Evolutionary conservation across 1,140 invertebrate species (phyloP), one percentile per base, ranked within the genome.

Genomic region (Brachionus koreanus): DNA sequence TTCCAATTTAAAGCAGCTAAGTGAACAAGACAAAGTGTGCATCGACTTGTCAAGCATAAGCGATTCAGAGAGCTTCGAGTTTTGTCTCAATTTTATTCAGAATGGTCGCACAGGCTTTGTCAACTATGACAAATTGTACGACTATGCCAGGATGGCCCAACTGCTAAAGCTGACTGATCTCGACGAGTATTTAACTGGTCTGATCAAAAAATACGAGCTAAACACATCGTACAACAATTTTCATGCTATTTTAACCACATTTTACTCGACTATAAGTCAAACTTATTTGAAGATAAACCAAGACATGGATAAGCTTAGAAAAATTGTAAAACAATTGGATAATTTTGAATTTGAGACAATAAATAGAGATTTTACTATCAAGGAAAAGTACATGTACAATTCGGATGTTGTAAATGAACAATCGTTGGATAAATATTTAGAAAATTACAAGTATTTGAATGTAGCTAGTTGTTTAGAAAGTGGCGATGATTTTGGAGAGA

Each of bases 291-390:
- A 39, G 9, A n/a, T 39, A 10, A 69, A 42, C n/a, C 35, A 37
- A 16, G 16, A 39, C 13, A 39, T 69, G 37, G 65, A 69, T 16
- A n/a, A 69, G 12, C n/a, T 69, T 16, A 69, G 37, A 16, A 42
- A n/a, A n/a, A 16, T 33, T 0, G 29, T 39, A 5, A 13, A 16
- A 3, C 33, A 69, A 3, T 39, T 13, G 6, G 35, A 39, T 16
- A 69, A 69, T 19, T 69, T 37, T 33, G 65, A 39, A 6, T 39
- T 69, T 5, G 35, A 69, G n/a, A 69, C 65, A 7, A 69, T 69
- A n/a, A 69, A 69, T 33, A 16, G 65, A 16, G 65, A 69, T 69
- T 69, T 69, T 42, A 33, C 39, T 35, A 69, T 69, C n/a, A 69
- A 39, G 9, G 65, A 69, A 16, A 69, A 69, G 35, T 69, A 69